Conservation (phyloP, 2,797 vertebrate genomes). For the Hippoglossus hippoglossus region DNA sequence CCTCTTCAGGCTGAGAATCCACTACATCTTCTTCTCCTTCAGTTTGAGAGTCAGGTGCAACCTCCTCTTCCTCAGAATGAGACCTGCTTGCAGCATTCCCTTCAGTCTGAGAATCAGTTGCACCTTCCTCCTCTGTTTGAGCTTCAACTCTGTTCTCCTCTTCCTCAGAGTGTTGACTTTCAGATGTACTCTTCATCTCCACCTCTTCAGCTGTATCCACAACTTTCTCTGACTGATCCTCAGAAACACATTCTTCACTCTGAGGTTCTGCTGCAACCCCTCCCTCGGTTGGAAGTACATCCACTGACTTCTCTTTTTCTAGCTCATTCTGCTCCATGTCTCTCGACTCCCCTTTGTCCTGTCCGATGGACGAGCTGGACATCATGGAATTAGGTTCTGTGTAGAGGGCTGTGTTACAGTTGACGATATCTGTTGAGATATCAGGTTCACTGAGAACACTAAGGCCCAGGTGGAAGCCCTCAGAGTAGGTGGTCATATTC, state of each 20-base stretch:
- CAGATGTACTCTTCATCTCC: neutral
- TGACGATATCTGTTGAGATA: slow-evolving; percentile 68
- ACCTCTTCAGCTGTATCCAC: slow-evolving; percentile 8
- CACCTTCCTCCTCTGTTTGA: too few species aligned
- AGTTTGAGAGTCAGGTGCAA: neutral
- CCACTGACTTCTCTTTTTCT: neutral
- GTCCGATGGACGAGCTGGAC: slow-evolving; percentile 36
- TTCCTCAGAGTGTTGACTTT: too few species aligned
- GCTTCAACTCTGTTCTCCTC: too few species aligned
- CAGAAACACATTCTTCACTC: neutral
- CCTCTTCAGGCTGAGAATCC: slow-evolving; percentile 13
- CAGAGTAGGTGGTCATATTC: slow-evolving; percentile 46
- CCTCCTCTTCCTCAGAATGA: too few species aligned
- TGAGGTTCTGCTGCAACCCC: neutral
- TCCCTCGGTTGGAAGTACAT: slow-evolving; percentile 41
- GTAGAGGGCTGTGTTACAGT: slow-evolving; percentile 77
- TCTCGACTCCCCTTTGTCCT: slow-evolving; percentile 58
- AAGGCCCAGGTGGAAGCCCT: slow-evolving; percentile 75
- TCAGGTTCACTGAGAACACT: slow-evolving; percentile 68
- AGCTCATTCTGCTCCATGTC: neutral
- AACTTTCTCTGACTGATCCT: neutral
- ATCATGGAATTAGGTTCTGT: slow-evolving; percentile 41
- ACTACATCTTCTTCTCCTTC: too few species aligned
- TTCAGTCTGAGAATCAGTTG: neutral
- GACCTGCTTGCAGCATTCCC: too few species aligned